These are phyloP conservation scores for Conomelus anceps DNA, from an alignment of 2,888 invertebrate species.

Conservation along the genomic window DNA sequence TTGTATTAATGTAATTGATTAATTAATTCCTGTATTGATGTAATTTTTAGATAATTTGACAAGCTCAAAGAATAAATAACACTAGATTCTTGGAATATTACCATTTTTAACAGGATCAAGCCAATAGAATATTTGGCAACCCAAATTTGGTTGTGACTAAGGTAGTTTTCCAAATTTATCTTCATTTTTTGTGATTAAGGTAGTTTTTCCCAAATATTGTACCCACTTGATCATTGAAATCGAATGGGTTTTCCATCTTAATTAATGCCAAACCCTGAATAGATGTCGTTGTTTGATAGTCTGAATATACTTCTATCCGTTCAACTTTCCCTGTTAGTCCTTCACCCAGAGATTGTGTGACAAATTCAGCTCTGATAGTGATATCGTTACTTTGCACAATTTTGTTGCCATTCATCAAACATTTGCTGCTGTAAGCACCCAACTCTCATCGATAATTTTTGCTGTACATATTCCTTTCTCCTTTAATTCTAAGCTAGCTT, in stretches of 20 bases:
- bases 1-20: no score
- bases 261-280: background rate
- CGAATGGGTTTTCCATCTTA: background rate
- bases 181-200: no score
- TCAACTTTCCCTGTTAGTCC: background rate
- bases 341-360: background rate
- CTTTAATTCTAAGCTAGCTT: background rate
- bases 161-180: no score
- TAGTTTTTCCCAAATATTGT: no score
- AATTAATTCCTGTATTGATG: no score
- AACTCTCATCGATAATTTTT: background rate
- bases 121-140: no score
- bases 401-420: background rate
- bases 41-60: no score
- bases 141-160: no score
- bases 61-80: no score
- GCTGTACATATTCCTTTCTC: constrained; percentile 2
- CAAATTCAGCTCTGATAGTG: background rate
- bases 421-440: constrained; percentile 13
- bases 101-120: no score
- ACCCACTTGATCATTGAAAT: background rate
- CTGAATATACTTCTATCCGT: background rate
- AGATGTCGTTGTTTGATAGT: background rate
- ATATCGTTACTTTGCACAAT: background rate
- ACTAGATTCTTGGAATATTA: no score